Percentiles rank a stretch among this genome's conserved stretches.
phyloP scores from a whole-genome alignment of 1,140 invertebrate genomes.

The Manduca sexta region DNA sequence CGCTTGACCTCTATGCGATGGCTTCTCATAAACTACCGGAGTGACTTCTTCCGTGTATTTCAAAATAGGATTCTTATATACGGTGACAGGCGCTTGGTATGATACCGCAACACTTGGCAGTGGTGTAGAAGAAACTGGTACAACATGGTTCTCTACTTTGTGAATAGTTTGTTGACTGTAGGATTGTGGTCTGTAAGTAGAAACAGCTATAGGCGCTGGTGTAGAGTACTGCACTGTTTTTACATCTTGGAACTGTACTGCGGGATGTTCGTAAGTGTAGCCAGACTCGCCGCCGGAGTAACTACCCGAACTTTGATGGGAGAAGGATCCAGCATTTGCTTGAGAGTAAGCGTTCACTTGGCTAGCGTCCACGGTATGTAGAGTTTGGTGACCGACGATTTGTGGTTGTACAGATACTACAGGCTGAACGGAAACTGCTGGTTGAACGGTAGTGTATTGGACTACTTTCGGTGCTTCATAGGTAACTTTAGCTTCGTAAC shows the following conservation, averaged over 20 bases:
- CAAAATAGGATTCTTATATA: conserved; percentile 59
- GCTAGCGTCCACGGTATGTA: conserved; percentile 32
- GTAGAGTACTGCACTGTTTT: conserved; percentile 31
- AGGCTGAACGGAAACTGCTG: conserved; percentile 16
- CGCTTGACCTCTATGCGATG: conserved; percentile 27
- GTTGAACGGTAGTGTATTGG: conserved; percentile 28
- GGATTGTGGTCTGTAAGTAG: conserved; percentile 33
- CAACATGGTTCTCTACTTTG: conserved; percentile 28
- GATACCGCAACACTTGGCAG: conserved; percentile 13
- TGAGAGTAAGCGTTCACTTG: conserved; percentile 39
- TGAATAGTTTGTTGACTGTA: conserved; percentile 45
- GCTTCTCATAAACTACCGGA: conserved; percentile 37
- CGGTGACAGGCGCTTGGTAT: conserved; percentile 45
- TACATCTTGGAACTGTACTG: conserved; percentile 28
- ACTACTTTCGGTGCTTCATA: conserved; percentile 38
- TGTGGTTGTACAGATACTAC: conserved; percentile 30
- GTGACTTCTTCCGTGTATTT: conserved; percentile 52
- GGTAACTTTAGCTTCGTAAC: conserved; percentile 20
- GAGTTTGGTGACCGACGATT: conserved; percentile 33
- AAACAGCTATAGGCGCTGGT: conserved; percentile 18
- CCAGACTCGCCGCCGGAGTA: conserved; percentile 5
- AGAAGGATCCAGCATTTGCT: neutral
- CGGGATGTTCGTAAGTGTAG: conserved; percentile 28
- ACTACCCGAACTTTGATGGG: neutral
- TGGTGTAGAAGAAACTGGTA: conserved; percentile 48